Percentiles rank a stretch among this genome's conserved stretches.
phyloP scores from a whole-genome alignment of 2,888 invertebrate species.

The Coelopa pilipes region DNA sequence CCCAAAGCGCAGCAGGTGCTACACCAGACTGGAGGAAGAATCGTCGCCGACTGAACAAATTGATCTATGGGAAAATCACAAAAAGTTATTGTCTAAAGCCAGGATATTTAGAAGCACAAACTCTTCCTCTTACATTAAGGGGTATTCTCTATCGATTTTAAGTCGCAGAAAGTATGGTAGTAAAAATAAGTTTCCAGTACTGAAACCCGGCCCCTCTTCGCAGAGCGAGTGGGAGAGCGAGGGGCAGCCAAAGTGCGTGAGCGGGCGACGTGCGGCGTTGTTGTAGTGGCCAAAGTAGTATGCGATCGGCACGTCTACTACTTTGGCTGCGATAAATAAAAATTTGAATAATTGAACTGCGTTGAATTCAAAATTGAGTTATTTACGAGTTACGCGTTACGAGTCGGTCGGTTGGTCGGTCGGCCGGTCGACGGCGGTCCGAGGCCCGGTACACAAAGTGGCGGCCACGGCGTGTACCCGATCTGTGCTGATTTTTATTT shows the following conservation, averaged over 20 bases:
- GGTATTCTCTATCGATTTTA: too few species aligned
- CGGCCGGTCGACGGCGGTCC: too few species aligned
- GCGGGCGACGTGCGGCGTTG: background rate
- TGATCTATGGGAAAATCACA: too few species aligned
- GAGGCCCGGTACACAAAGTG: constrained; percentile 26
- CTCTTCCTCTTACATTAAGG: too few species aligned
- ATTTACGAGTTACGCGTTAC: constrained; percentile 30
- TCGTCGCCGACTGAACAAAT: too few species aligned
- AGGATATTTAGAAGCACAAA: too few species aligned
- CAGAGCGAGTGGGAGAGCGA: background rate
- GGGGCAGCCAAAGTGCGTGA: background rate
- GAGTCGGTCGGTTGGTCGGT: too few species aligned
- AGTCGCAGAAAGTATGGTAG: background rate
- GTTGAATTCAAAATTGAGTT: constrained; percentile 29
- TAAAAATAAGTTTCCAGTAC: too few species aligned
- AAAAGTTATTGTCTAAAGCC: too few species aligned
- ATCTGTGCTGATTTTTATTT: constrained; percentile 35
- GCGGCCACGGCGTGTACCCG: background rate
- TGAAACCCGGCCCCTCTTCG: background rate
- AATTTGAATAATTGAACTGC: constrained; percentile 36
- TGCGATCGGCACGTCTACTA: background rate
- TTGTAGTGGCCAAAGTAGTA: background rate
- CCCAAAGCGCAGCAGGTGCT: too few species aligned
- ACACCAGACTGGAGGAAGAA: too few species aligned
- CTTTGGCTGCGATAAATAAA: constrained; percentile 18